phyloP scores from a whole-genome alignment of 2,888 invertebrate species.

The Latrodectus hesperus region DNA sequence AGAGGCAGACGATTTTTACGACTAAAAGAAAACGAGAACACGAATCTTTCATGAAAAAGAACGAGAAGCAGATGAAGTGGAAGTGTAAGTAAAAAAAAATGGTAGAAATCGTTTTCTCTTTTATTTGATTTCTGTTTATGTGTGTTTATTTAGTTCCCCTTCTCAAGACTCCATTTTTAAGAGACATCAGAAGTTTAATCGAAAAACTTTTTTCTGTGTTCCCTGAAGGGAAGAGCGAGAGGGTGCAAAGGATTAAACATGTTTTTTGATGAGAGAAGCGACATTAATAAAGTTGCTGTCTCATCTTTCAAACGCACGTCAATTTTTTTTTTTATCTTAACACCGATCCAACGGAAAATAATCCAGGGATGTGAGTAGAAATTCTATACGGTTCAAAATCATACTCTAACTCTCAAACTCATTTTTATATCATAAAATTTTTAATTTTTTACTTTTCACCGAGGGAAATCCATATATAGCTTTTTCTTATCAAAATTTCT shows the following conservation, averaged over 20 bases:
- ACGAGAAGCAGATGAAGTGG: neutral
- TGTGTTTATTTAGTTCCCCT: neutral
- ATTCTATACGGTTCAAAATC: neutral
- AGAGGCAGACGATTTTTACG: conserved; percentile 46
- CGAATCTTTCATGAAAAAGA: neutral
- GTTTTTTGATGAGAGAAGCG: conserved; percentile 3
- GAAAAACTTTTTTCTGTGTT: conserved; percentile 13
- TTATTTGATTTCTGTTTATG: conserved; percentile 14
- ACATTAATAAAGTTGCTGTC: conserved; percentile 23
- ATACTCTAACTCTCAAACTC: neutral
- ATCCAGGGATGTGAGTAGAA: neutral
- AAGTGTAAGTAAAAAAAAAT: neutral
- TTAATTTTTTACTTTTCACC: neutral
- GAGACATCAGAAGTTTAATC: conserved; percentile 23
- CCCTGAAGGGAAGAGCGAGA: neutral
- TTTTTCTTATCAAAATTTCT: neutral
- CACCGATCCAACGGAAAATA: neutral
- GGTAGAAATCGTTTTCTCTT: neutral
- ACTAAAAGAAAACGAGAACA: conserved; percentile 31
- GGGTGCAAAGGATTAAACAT: conserved; percentile 18
- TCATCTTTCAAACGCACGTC: conserved; percentile 30
- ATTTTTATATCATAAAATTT: conserved; percentile 3
- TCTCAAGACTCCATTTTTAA: neutral
- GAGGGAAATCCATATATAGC: neutral
- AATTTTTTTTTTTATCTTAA: conserved; percentile 10